Conservation (phyloP, 1,140 invertebrate genomes). For the Pseudachorutes palmiensis region DNA sequence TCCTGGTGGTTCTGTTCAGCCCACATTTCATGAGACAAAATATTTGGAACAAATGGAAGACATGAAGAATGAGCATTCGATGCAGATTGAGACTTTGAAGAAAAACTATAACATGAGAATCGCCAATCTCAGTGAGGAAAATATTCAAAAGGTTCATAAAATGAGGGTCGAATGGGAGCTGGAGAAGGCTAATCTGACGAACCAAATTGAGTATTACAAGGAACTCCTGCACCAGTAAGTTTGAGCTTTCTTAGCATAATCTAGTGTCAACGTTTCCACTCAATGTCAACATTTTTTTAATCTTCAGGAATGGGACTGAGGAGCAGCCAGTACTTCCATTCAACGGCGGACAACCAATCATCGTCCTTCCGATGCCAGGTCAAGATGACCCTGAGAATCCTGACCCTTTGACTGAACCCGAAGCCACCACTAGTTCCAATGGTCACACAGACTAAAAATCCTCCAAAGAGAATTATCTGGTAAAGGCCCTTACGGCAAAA, state of each 20-base stretch:
- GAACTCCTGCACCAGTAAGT: not conserved
- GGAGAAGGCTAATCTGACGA: slow-evolving; percentile 2
- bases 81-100: not conserved
- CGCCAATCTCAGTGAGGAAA: slow-evolving; percentile 11
- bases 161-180: slow-evolving; percentile 14
- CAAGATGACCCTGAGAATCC: not conserved
- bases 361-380: not conserved
- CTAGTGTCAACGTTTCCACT: not conserved
- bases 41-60: slow-evolving; percentile 4
- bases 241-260: not conserved
- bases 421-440: not conserved
- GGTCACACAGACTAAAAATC: too few species aligned
- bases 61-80: not conserved
- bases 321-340: not conserved
- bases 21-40: not conserved
- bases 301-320: not conserved
- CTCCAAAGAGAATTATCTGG: too few species aligned
- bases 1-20: not conserved
- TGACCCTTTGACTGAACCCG: not conserved
- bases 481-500: too few species aligned
- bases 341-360: not conserved
- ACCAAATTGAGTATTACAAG: slow-evolving; percentile 2
- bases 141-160: not conserved
- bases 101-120: slow-evolving; percentile 7
- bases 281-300: not conserved